Evolutionary conservation across 92 coral and sea anemone species (phyloP), one percentile per base, ranked within the genome.

Genomic region (Epizoanthus ramosus): DNA sequence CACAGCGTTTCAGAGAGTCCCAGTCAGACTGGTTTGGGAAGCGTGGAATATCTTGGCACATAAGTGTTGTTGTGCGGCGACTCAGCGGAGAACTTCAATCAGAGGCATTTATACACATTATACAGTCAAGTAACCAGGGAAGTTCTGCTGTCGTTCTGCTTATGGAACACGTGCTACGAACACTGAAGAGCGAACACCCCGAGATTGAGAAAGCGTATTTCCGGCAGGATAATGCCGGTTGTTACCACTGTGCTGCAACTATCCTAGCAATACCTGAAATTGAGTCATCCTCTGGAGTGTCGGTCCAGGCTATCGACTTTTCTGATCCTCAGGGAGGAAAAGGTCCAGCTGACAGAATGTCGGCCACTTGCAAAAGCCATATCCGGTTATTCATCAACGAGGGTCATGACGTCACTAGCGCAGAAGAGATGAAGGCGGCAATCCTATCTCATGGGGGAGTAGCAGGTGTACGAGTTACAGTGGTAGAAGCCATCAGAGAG

Each of bases 141-240:
- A 83, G 86, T 10, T 31, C 79, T n/a, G 54, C 53, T 23, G 80
- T 83, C 23, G 56, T 70, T n/a, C 25, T 83, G 25, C 61, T 83
- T 14, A 50, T 83, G 79, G 79, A 71, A 21, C 71, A 71, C 39
- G 86, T 70, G 71, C 56, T 70, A 52, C 71, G 86, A 8, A 82
- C 71, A 16, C 37, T 82, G 70, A 82, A 82, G 86, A 82, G 58
- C 16, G 79, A 57, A 23, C 15, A 82, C 71, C 79, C 70, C 4
- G 79, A 57, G 65, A 82, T 82, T 28, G 79, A 70, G 58, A 14
- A 25, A 3, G 79, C 61, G 9, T 82, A 70, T 21, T 71, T 70
- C 22, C 79, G 86, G 18, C 86, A 82, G 37, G 86, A 82, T 37
- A 84, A 73, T 84, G 81, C 81, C 12, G 81, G 87, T 5, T 84